Percentiles rank a stretch among this genome's conserved stretches.
Conservation (phyloP, 1,140 invertebrate species). For the Drosophila littoralis region DNA sequence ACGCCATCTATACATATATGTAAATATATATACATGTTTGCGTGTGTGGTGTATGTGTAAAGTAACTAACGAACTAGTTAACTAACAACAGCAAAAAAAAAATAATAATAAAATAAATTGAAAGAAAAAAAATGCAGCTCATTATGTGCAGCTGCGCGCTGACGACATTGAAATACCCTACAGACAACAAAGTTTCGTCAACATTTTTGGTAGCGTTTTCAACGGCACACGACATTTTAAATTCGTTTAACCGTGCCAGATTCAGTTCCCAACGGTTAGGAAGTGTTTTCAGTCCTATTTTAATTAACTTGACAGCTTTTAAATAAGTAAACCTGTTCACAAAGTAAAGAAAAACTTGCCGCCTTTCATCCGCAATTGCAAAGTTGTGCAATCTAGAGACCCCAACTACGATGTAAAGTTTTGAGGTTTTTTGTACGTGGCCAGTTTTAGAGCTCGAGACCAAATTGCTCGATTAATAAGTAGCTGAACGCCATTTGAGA, state of each 20-base stretch:
- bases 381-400: too few relatives aligned
- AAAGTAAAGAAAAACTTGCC: too few relatives aligned
- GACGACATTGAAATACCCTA: slow-evolving; percentile 16
- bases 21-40: slow-evolving; percentile 7
- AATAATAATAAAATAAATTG: slow-evolving; percentile 26
- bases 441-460: too few relatives aligned
- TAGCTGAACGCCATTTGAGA: too few relatives aligned
- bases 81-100: slow-evolving; percentile 41
- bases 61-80: slow-evolving; percentile 73
- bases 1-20: slow-evolving; percentile 3
- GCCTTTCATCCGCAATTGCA: too few relatives aligned
- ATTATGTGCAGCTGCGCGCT: slow-evolving; percentile 34
- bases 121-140: slow-evolving; percentile 29
- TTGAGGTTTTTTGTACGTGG: too few relatives aligned
- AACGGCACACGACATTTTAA: slow-evolving; percentile 2
- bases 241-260: neutral
- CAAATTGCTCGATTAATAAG: too few relatives aligned
- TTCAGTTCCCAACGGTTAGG: neutral
- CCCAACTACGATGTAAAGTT: too few relatives aligned
- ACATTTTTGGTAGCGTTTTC: neutral
- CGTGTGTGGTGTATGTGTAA: slow-evolving; percentile 26
- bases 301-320: neutral
- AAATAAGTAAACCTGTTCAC: too few relatives aligned
- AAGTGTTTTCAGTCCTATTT: neutral
- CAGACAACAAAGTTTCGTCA: slow-evolving; percentile 15